These are phyloP conservation scores for Euphydryas editha DNA, from an alignment of 2,888 invertebrate species.

Conservation along the genomic window DNA sequence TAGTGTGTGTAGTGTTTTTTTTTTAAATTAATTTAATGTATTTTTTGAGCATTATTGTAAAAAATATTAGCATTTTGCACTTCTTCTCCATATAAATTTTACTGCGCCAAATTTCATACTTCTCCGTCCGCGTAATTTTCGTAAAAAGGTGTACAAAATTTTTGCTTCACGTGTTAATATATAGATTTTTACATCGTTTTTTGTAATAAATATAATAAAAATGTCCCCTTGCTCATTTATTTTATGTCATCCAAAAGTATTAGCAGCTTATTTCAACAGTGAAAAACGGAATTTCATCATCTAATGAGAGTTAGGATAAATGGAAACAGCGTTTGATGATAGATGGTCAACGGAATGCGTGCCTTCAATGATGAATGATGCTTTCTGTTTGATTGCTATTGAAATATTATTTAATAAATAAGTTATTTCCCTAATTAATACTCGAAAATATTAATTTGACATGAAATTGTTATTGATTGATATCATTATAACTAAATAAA, in stretches of 20 bases:
- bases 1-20: no score
- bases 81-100: no score
- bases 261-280: neutral
- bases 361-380: slow-evolving; percentile 19
- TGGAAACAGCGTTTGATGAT: slow-evolving; percentile 9
- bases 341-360: slow-evolving; percentile 9
- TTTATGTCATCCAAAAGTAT: neutral
- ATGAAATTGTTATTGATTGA: neutral
- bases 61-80: no score
- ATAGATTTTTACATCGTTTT: no score
- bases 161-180: no score
- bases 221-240: no score
- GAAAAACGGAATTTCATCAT: slow-evolving; percentile 13
- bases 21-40: no score
- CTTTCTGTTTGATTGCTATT: slow-evolving; percentile 10
- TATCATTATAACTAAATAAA: neutral
- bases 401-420: slow-evolving; percentile 1
- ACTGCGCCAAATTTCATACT: no score
- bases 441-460: neutral
- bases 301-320: neutral
- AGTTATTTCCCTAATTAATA: neutral
- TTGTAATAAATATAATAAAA: no score
- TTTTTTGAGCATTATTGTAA: no score
- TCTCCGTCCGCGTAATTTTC: no score
- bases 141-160: no score